phyloP scores from a whole-genome alignment of 2,888 invertebrate species.

The Drosophila formosana region DNA sequence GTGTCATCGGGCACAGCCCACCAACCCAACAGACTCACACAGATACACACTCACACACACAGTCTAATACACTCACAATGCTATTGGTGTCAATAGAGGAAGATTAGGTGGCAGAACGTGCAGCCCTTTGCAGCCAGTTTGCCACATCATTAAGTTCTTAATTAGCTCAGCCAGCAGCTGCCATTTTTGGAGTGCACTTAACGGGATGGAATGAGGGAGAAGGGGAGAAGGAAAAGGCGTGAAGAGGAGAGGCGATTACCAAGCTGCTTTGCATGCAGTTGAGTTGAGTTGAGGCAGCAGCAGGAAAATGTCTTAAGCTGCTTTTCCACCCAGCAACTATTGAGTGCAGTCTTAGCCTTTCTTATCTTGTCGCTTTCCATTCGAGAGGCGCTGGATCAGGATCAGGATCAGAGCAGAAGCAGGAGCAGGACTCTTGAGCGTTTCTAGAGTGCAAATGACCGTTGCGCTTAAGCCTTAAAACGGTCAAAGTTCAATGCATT shows the following conservation, averaged over 20 bases:
- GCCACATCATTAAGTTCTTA: constrained; percentile 67
- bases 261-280: constrained; percentile 55
- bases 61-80: constrained; percentile 4
- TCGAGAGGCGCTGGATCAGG: constrained; percentile 26
- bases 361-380: constrained; percentile 43
- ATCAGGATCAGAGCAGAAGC: constrained; percentile 31
- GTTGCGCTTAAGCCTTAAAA: constrained; percentile 21
- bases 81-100: constrained; percentile 32
- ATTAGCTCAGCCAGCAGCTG: constrained; percentile 51
- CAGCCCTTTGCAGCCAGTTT: constrained; percentile 49
- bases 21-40: constrained; percentile 20
- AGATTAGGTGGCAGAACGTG: constrained; percentile 34
- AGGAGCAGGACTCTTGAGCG: constrained; percentile 21
- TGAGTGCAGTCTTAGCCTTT: constrained; percentile 42
- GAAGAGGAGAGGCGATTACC: background rate
- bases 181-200: constrained; percentile 26
- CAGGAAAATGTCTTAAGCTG: constrained; percentile 40
- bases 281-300: constrained; percentile 4
- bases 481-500: constrained; percentile 19
- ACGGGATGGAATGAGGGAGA: background rate
- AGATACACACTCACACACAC: constrained; percentile 14
- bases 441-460: constrained; percentile 16
- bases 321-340: constrained; percentile 31
- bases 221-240: background rate
- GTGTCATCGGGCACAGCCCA: constrained; percentile 61